Evolutionary conservation across 2,113 vertebrate genomes (phyloP).

Genomic region (Colaptes auratus): DNA sequence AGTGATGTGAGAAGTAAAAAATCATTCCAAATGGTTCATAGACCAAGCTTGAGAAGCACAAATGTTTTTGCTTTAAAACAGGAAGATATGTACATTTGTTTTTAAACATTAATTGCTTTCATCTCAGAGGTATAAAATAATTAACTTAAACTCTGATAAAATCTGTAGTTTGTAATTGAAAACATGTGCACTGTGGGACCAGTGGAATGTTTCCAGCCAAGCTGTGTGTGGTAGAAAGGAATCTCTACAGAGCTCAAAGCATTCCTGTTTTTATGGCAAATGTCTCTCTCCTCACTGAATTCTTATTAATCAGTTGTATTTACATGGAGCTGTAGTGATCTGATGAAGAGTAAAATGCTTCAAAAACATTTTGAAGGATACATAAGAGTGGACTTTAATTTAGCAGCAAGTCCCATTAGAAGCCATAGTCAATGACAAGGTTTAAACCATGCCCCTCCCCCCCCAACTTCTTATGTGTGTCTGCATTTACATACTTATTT

Average conservation of each 20-base stretch:
- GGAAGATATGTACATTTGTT: conserved; percentile 39
- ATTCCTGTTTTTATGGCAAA: conserved; percentile 73
- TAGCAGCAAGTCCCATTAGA: conserved; percentile 65
- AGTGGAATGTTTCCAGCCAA: conserved; percentile 57
- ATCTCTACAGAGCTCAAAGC: conserved; percentile 72
- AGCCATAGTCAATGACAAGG: conserved; percentile 48
- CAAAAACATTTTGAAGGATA: conserved; percentile 65
- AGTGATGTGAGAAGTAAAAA: conserved; percentile 31
- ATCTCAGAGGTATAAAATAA: conserved; percentile 66
- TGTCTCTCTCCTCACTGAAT: conserved; percentile 69
- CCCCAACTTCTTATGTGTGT: conserved; percentile 35
- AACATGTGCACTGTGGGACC: conserved; percentile 66
- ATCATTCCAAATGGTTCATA: neutral
- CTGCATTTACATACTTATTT: neutral
- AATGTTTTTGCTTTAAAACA: conserved; percentile 37
- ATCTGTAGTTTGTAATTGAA: conserved; percentile 72
- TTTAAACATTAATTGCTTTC: conserved; percentile 63
- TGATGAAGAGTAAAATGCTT: conserved; percentile 60
- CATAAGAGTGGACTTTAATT: conserved; percentile 66
- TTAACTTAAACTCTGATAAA: conserved; percentile 68
- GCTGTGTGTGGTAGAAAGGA: conserved; percentile 76
- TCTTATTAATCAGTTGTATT: conserved; percentile 78
- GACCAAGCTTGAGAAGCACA: conserved; percentile 18
- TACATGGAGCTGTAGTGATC: conserved; percentile 67
- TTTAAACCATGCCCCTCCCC: neutral